Base-by-base conservation (phyloP, 2,113 vertebrate species). In the Corythoichthys haematopterus region DNA sequence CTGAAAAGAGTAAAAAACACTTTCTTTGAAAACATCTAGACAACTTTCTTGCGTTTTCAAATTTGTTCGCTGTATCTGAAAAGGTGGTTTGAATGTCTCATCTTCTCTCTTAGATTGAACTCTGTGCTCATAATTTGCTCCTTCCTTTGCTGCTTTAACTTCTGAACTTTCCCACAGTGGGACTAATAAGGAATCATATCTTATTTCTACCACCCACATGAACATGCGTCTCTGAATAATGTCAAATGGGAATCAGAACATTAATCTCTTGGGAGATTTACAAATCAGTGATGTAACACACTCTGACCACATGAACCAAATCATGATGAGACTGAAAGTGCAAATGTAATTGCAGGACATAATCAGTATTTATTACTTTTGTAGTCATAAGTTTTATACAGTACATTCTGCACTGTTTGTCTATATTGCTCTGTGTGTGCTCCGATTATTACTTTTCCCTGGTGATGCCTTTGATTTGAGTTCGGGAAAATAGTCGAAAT, bases 401-500 rank as follows among this genome's bases (percentile, higher is more conserved):
- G 20, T 28, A 28, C 2, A 0, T 45, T 46, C 2, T 62, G n/a
- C 46, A 14, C 43, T 62, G 33, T 46, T 46, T 14, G 12, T 14
- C 9, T 43, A 43, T 7, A 43, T 43, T 13, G 35, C 33, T 57
- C 4, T 12, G 33, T 52, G 35, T 50, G 61, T 43, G 28, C 63
- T 53, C 2, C 9, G 38, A 7, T 61, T 47, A 65, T 62, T 63
- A 52, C 5, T 10, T 57, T 7, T 62, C 65, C 55, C 40, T 50
- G 6, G 7, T 40, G 20, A 46, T 51, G 15, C 33, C 63, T 65
- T 33, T 68, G 33, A 11, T 2, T 40, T 36, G 61, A 56, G 53
- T 62, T 51, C 59, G 56, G 4, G 45, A 11, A 68, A 62, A 72
- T 72, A 46, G 69, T 43, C 38, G 51, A 63, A n/a, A 16, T 74